Evolutionary conservation across 2,888 invertebrate species (phyloP).

Genomic region (Omphaloscelis lunosa): DNA sequence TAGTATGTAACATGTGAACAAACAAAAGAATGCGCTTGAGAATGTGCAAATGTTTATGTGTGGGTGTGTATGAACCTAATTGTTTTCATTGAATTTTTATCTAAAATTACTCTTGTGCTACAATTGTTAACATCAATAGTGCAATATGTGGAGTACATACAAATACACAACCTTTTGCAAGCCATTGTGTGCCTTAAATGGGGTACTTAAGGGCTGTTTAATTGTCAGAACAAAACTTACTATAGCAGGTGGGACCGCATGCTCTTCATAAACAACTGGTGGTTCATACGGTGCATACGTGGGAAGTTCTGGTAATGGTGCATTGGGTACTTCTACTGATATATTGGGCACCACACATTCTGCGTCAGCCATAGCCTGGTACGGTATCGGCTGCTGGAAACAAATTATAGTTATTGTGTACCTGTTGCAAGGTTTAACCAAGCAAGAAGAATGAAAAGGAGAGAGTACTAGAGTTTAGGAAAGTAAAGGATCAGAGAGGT

Average conservation of each 20-base stretch:
- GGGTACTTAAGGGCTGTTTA: not conserved
- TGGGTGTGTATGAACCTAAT: not conserved
- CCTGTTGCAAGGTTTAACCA: not conserved
- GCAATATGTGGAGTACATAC: not conserved
- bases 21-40: not conserved
- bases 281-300: slow-evolving; percentile 83
- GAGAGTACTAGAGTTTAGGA: not conserved
- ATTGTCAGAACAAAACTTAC: slow-evolving; percentile 73
- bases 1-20: not conserved
- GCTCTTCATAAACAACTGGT: slow-evolving; percentile 79
- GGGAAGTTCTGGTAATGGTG: slow-evolving; percentile 61
- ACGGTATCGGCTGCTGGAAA: slow-evolving; percentile 73
- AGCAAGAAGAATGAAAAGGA: not conserved
- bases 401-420: not conserved
- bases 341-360: slow-evolving; percentile 88
- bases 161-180: not conserved
- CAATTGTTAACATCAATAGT: not conserved
- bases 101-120: not conserved
- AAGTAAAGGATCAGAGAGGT: not conserved
- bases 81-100: not conserved
- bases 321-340: slow-evolving; percentile 82
- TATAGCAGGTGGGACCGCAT: slow-evolving; percentile 84
- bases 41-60: too few species aligned
- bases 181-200: not conserved
- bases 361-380: slow-evolving; percentile 75